phyloP scores from a whole-genome alignment of 2,797 vertebrate species.

The Pangasius djambal region DNA sequence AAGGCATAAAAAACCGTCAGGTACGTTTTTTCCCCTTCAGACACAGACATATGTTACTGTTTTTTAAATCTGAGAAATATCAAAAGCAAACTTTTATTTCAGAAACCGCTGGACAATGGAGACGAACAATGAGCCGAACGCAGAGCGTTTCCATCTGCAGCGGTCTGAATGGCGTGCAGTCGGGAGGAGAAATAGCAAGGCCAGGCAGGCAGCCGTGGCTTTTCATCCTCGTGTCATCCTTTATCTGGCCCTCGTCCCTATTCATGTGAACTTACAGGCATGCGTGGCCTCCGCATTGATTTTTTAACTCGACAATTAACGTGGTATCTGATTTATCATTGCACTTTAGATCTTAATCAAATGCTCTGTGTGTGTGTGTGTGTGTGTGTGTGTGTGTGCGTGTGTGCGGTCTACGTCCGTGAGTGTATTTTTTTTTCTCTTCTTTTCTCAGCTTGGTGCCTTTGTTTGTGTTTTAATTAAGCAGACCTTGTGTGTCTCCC shows the following conservation, averaged over 20 bases:
- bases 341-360: slow-evolving; percentile 95
- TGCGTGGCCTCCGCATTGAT: slow-evolving; percentile 83
- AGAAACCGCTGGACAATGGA: slow-evolving; percentile 57
- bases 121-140: slow-evolving; percentile 56
- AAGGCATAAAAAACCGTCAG: background rate
- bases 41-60: no score
- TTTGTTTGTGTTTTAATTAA: slow-evolving; percentile 99
- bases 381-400: slow-evolving; percentile 31
- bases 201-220: slow-evolving; percentile 62
- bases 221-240: slow-evolving; percentile 68
- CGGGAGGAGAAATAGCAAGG: slow-evolving; percentile 67
- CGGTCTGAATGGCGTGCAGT: slow-evolving; percentile 53
- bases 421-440: slow-evolving; percentile 22
- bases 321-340: slow-evolving; percentile 87
- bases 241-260: slow-evolving; percentile 65
- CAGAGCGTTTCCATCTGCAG: slow-evolving; percentile 59
- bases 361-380: slow-evolving; percentile 51
- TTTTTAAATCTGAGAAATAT: slow-evolving; percentile 18
- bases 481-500: slow-evolving; percentile 86
- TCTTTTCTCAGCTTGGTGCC: slow-evolving; percentile 81
- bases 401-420: slow-evolving; percentile 14
- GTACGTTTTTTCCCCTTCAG: background rate
- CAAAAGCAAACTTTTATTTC: slow-evolving; percentile 44
- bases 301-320: slow-evolving; percentile 92
- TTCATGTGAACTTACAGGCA: slow-evolving; percentile 82